phyloP scores from a whole-genome alignment of 92 coral and sea anemone species.

The Epizoanthus rinbou region DNA sequence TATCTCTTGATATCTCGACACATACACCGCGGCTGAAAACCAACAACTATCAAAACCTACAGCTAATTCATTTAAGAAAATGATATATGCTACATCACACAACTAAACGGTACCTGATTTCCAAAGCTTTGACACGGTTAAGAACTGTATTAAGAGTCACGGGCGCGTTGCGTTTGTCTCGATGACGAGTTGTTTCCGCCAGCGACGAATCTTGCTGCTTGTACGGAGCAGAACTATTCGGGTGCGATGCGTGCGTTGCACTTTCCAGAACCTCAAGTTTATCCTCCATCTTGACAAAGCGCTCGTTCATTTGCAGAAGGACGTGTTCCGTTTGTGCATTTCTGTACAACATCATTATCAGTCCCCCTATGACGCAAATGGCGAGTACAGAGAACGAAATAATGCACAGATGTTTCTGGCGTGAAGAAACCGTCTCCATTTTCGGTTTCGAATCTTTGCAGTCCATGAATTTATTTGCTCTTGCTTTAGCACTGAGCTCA shows the following conservation, averaged over 20 bases:
- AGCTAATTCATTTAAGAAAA: too few species aligned
- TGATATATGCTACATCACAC: too few species aligned
- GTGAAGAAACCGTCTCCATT: background rate
- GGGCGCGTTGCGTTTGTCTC: constrained; percentile 17
- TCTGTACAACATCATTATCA: background rate
- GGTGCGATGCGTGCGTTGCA: background rate
- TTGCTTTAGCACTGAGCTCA: too few species aligned
- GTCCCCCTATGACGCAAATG: background rate
- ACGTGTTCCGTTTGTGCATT: constrained; percentile 6
- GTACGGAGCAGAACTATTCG: background rate
- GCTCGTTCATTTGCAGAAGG: constrained; percentile 25
- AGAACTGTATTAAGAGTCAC: background rate
- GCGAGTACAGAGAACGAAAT: background rate
- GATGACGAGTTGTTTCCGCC: background rate
- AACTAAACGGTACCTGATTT: background rate
- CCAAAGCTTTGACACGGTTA: background rate
- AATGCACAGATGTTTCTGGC: background rate
- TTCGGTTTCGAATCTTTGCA: background rate
- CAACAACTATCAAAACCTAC: too few species aligned
- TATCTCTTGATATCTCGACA: too few species aligned
- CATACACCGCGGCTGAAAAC: too few species aligned
- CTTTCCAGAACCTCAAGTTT: background rate
- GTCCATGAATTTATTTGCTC: too few species aligned
- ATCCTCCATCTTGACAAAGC: background rate
- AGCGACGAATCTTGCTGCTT: too few species aligned